phyloP scores from a whole-genome alignment of 2,888 invertebrate genomes.

The Dasypogon diadema region DNA sequence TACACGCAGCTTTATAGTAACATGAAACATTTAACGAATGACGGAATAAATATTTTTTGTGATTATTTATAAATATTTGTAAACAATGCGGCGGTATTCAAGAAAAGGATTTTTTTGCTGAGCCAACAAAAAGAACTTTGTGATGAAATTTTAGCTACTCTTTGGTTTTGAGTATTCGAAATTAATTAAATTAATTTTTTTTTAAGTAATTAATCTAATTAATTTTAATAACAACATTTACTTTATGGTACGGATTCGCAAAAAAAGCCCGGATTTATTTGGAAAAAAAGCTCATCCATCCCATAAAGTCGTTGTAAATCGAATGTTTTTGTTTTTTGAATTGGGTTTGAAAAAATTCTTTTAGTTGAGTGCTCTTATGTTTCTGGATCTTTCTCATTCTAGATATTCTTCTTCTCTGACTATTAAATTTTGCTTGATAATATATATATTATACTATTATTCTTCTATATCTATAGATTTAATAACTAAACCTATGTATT shows the following conservation, averaged over 20 bases:
- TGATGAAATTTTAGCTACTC: background rate
- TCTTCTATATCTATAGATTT: constrained; percentile 38
- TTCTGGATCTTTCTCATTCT: background rate
- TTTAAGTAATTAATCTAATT: constrained; percentile 32
- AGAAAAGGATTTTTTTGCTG: constrained; percentile 20
- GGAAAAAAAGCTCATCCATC: constrained; percentile 8
- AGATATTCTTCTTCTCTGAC: background rate
- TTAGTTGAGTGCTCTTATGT: constrained; percentile 54
- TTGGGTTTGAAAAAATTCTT: constrained; percentile 67
- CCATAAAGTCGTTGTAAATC: constrained; percentile 34
- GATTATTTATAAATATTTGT: background rate
- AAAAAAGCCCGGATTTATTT: constrained; percentile 12
- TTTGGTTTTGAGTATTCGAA: background rate
- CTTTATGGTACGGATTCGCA: constrained; percentile 21
- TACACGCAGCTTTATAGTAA: constrained; percentile 17
- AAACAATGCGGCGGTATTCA: background rate
- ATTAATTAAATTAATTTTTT: constrained; percentile 33
- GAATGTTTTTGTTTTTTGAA: background rate
- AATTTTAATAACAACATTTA: constrained; percentile 6
- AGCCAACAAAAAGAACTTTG: constrained; percentile 56
- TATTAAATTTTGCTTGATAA: background rate
- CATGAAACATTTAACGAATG: constrained; percentile 49
- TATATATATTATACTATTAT: background rate
- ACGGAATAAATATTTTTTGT: no score
- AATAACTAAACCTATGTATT: constrained; percentile 31